Base-by-base conservation (phyloP, 2,113 vertebrate genomes). In the Phylloscopus trochiloides region DNA sequence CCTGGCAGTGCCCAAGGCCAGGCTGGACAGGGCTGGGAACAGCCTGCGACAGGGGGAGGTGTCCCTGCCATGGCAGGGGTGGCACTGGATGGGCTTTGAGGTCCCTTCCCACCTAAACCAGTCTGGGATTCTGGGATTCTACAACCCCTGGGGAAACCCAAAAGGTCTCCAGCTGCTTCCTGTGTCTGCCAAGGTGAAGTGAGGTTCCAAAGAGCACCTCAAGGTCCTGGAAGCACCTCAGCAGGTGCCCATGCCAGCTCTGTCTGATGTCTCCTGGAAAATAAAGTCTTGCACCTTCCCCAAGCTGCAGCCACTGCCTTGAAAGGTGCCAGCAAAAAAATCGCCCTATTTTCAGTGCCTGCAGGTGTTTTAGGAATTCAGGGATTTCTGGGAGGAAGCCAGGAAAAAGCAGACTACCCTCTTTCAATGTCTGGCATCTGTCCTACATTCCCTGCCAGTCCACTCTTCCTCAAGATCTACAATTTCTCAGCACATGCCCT, bases 321-420 rank as follows among this genome's bases (percentile, higher is more conserved):
- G 38, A 68, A 78, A 54, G 70, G 31, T 40, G 55, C 12, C 8
- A 3, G 86, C 42, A 77, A 68, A 91, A 91, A 86, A 29, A 17
- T 12, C 28, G 25, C 63, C 63, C 38, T 42, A 1, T 57, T 50
- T 81, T 38, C 82, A 86, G 29, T 32, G 17, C 79, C 88, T 2
- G 17, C 75, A 70, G 86, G 61, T 74, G 83, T 51, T 94, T 77
- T 6, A 83, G 59, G 91, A 40, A 74, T 55, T 74, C 65, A 20
- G 43, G 58, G 51, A 61, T 85, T 93, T 79, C 77, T 90, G 90
- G 86, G 75, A 76, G 5, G 55, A 42, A 75, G 90, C 82, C 88
- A 88, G 88, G 67, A 68, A 67, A 70, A 86, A 77, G 14, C 59
- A 90, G 79, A 26, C 86, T 71, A 76, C 83, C 86, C 40, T 13